phyloP scores from a whole-genome alignment of 2,888 invertebrate genomes.

The Sphaerophoria rueppellii region DNA sequence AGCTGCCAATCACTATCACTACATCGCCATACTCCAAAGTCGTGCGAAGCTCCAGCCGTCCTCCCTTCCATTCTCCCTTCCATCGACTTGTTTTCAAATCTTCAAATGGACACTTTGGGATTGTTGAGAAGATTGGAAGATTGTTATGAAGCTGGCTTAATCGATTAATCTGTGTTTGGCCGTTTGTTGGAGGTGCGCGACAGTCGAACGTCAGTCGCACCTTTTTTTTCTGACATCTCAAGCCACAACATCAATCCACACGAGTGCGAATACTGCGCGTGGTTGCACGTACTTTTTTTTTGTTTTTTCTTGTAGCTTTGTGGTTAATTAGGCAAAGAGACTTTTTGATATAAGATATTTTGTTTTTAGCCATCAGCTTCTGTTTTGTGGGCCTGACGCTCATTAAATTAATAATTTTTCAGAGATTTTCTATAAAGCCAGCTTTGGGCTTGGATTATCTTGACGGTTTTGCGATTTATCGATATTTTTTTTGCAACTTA shows the following conservation, averaged over 20 bases:
- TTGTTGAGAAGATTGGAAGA: conserved; percentile 23
- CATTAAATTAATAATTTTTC: conserved; percentile 64
- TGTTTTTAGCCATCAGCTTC: conserved; percentile 1
- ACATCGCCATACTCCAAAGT: conserved; percentile 1
- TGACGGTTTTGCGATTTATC: conserved; percentile 1
- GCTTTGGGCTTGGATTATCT: conserved; percentile 26
- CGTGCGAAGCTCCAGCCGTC: background rate
- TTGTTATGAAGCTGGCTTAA: conserved; percentile 49
- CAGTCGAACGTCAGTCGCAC: conserved; percentile 56
- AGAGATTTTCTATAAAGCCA: conserved; percentile 28
- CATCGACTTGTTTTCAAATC: conserved; percentile 35
- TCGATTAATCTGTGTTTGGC: conserved; percentile 60
- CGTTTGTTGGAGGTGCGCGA: conserved; percentile 40
- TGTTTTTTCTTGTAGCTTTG: conserved; percentile 16
- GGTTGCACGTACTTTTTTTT: conserved; percentile 58
- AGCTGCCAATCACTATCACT: conserved; percentile 63
- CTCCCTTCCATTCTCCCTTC: background rate
- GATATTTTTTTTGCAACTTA: conserved; percentile 47
- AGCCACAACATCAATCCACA: background rate
- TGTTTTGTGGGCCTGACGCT: conserved; percentile 47
- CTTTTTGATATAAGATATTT: conserved; percentile 14
- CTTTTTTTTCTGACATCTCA: conserved; percentile 28
- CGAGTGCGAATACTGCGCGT: conserved; percentile 68
- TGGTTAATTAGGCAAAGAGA: conserved; percentile 61
- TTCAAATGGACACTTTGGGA: conserved; percentile 42